Evolutionary conservation across 1,140 invertebrate species (phyloP).

Genomic region (Kradibia gibbosae): DNA sequence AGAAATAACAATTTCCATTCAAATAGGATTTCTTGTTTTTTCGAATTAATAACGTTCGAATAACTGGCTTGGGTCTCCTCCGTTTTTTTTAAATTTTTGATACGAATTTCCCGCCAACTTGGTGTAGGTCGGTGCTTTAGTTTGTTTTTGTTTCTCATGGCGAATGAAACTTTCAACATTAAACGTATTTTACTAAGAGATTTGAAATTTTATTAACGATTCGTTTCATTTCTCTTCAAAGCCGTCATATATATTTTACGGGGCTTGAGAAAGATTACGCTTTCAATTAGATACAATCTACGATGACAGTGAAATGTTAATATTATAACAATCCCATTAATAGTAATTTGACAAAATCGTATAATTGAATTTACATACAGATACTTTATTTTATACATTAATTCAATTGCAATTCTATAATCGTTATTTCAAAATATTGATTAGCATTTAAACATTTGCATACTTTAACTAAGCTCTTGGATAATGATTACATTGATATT

Average conservation of each 20-base stretch:
- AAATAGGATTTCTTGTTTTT: constrained; percentile 48
- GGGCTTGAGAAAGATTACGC: too few species aligned
- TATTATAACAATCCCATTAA: too few species aligned
- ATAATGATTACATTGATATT: neutral
- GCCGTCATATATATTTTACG: too few species aligned
- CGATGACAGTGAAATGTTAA: too few species aligned
- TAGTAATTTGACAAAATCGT: too few species aligned
- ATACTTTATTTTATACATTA: neutral
- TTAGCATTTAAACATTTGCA: too few species aligned
- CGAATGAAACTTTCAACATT: neutral
- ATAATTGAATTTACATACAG: neutral
- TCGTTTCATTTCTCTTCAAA: neutral
- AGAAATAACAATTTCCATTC: constrained; percentile 53
- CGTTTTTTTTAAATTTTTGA: constrained; percentile 34
- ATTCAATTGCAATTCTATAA: too few species aligned
- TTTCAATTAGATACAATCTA: too few species aligned
- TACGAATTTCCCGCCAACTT: constrained; percentile 11
- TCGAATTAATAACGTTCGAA: constrained; percentile 46
- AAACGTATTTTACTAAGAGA: neutral
- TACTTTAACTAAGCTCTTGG: too few species aligned
- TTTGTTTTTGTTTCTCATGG: neutral
- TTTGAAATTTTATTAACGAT: neutral
- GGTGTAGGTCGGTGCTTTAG: neutral
- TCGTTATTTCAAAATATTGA: too few species aligned
- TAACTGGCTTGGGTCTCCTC: neutral